Percentiles rank a stretch among this genome's conserved stretches.
These are phyloP conservation scores for Mus spretus DNA, from an alignment of 2,797 vertebrate genomes.

Conservation along the genomic window DNA sequence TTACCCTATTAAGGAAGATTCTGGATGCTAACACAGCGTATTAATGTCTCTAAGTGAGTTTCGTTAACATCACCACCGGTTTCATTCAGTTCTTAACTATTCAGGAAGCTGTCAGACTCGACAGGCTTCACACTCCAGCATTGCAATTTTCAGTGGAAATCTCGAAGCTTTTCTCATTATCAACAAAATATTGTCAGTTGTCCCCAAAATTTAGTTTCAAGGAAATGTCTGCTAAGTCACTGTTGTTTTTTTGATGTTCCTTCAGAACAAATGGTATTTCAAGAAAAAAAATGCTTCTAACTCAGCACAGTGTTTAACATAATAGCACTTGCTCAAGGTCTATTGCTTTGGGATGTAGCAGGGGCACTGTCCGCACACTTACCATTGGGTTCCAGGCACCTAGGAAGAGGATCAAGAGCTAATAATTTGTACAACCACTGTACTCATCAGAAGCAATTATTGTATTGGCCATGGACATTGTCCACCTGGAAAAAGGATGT, in stretches of 20 bases:
- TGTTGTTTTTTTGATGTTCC: neutral
- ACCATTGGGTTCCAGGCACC: neutral
- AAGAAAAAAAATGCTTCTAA: slow-evolving; percentile 1
- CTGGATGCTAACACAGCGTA: neutral
- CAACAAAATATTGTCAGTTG: slow-evolving; percentile 13
- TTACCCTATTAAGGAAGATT: neutral
- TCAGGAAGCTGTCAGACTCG: neutral
- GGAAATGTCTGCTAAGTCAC: slow-evolving; percentile 22
- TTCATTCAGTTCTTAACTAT: slow-evolving; percentile 8
- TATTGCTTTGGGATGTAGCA: neutral
- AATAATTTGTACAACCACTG: neutral
- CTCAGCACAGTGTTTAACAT: neutral
- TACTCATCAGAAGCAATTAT: neutral
- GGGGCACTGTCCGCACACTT: neutral
- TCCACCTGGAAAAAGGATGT: neutral
- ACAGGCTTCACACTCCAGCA: neutral
- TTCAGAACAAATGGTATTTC: slow-evolving; percentile 1
- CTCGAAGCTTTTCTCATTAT: slow-evolving; percentile 10
- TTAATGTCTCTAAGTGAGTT: neutral
- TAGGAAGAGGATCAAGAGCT: neutral
- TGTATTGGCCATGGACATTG: neutral
- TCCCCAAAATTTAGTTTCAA: slow-evolving; percentile 50
- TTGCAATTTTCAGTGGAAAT: slow-evolving; percentile 44
- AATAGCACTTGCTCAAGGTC: neutral
- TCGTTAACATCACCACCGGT: neutral